Conservation (phyloP, 2,888 invertebrate genomes). For the Andrena chrysosceles region DNA sequence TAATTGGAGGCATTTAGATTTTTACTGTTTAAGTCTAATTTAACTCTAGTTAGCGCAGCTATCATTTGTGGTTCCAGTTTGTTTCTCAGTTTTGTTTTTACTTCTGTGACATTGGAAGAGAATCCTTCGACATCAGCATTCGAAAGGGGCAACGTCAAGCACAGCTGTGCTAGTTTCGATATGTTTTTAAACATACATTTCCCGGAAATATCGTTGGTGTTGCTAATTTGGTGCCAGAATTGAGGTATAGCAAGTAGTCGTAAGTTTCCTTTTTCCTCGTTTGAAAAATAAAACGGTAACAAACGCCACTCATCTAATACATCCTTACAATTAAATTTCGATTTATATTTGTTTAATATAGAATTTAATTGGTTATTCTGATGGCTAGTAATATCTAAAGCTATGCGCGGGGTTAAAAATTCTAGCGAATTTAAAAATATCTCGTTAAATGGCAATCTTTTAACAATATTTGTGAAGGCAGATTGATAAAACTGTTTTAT, state of each 20-base stretch:
- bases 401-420: background rate
- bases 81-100: background rate
- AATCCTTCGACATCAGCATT: background rate
- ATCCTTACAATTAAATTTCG: background rate
- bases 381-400: background rate
- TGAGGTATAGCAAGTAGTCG: background rate
- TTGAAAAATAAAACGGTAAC: background rate
- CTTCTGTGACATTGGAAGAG: background rate
- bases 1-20: background rate
- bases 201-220: background rate
- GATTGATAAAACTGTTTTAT: slow-evolving; percentile 8
- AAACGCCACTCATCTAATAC: background rate
- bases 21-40: slow-evolving; percentile 7
- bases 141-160: slow-evolving; percentile 3
- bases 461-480: background rate
- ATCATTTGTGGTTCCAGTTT: slow-evolving; percentile 6
- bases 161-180: background rate
- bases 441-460: background rate
- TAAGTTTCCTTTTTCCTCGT: background rate
- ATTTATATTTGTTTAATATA: background rate
- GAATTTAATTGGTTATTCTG: background rate
- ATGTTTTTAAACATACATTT: background rate
- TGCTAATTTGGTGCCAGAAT: slow-evolving; percentile 1
- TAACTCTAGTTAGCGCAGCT: background rate
- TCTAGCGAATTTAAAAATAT: background rate